Percentiles rank a stretch among this genome's conserved stretches.
These are phyloP conservation scores for Gonioctena quinquepunctata DNA, from an alignment of 1,140 invertebrate species.

Conservation along the genomic window DNA sequence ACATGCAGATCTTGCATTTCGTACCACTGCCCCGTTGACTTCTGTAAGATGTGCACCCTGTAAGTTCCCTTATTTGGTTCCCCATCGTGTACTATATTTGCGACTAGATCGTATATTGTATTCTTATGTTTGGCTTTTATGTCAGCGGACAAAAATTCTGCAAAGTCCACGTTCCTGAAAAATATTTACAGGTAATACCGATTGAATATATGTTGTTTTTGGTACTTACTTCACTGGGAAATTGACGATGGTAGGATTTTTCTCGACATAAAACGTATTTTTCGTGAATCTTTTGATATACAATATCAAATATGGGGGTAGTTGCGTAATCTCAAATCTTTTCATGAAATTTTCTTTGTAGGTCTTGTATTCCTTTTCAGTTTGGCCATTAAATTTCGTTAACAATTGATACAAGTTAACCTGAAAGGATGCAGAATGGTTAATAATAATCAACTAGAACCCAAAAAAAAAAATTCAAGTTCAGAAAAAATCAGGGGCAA, in stretches of 20 bases:
- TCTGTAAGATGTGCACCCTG: slow-evolving; percentile 93
- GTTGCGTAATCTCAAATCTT: slow-evolving; percentile 90
- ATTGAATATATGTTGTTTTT: too few relatives aligned
- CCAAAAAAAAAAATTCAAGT: too few relatives aligned
- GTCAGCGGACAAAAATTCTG: slow-evolving; percentile 89
- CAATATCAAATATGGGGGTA: slow-evolving; percentile 97
- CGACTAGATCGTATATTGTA: slow-evolving; percentile 91
- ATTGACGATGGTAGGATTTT: slow-evolving; percentile 99
- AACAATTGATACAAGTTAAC: slow-evolving; percentile 93
- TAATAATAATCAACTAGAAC: too few relatives aligned
- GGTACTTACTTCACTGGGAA: slow-evolving; percentile 94
- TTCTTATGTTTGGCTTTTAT: slow-evolving; percentile 79
- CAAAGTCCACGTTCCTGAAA: slow-evolving; percentile 93
- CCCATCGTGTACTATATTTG: slow-evolving; percentile 98
- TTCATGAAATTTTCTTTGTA: slow-evolving; percentile 99
- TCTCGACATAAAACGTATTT: slow-evolving; percentile 98
- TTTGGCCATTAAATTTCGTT: slow-evolving; percentile 94
- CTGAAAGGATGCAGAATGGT: too few relatives aligned
- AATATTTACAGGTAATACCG: background rate
- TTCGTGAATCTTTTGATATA: slow-evolving; percentile 98
- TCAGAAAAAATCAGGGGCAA: too few relatives aligned
- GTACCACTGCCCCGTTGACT: slow-evolving; percentile 85
- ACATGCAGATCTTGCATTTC: slow-evolving; percentile 99
- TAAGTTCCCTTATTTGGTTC: slow-evolving; percentile 94
- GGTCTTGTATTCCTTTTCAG: slow-evolving; percentile 98